These are phyloP conservation scores for Acanthurus lineatus DNA, from an alignment of 2,797 vertebrate species.

Conservation along the genomic window DNA sequence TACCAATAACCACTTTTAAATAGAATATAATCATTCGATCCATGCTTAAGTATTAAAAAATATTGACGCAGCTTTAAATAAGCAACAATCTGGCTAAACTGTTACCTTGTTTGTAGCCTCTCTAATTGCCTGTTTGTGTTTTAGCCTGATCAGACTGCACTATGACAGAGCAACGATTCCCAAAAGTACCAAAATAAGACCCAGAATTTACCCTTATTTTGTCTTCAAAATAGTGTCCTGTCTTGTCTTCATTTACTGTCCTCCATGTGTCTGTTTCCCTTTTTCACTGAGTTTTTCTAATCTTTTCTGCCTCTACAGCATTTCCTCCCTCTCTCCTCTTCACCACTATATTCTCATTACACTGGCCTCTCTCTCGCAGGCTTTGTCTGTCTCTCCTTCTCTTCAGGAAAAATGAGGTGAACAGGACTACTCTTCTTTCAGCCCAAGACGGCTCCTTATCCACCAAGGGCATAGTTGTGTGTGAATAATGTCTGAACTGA, in stretches of 20 bases:
- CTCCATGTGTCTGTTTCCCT: constrained; percentile 16
- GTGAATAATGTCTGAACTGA: constrained; percentile 82
- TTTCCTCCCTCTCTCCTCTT: constrained; percentile 25
- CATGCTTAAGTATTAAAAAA: too few species aligned
- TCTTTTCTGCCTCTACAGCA: not conserved
- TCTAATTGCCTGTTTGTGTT: not conserved
- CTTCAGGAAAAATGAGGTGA: constrained; percentile 65
- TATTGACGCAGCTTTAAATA: not conserved
- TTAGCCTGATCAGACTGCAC: too few species aligned
- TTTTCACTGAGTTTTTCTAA: not conserved
- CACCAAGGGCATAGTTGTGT: constrained; percentile 76
- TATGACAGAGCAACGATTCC: not conserved
- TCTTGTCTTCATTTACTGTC: not conserved
- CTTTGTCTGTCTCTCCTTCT: constrained; percentile 39
- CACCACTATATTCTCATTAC: constrained; percentile 19
- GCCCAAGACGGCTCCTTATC: constrained; percentile 60
- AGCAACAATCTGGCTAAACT: not conserved
- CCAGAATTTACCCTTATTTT: not conserved
- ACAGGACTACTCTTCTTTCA: constrained; percentile 62
- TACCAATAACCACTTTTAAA: too few species aligned
- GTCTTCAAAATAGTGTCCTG: too few species aligned
- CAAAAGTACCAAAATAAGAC: not conserved
- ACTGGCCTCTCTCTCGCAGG: constrained; percentile 7
- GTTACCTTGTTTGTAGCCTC: not conserved
- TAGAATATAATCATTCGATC: too few species aligned